Base-by-base conservation (phyloP, 2,113 vertebrate genomes). In the Perccottus glenii region DNA sequence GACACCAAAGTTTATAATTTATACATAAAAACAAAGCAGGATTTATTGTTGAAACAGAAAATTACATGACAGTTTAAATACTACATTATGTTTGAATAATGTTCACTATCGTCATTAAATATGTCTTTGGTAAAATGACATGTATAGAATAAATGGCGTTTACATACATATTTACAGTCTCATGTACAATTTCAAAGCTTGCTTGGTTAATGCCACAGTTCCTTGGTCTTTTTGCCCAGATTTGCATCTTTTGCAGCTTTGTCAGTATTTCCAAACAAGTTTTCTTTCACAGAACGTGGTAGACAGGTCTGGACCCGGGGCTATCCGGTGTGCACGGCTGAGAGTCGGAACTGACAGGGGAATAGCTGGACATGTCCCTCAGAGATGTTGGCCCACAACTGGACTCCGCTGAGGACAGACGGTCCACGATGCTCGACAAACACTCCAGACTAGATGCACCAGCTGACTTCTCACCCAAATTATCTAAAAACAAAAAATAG, bases 371-470 rank as follows among this genome's bases (percentile, higher is more conserved):
- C 60, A 64, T 70, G 40, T 91, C 75, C 19, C 93, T 91, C 66
- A 88, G 88, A n/a, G 91, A 78, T 9, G 78, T 44, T 16, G 93
- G 50, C 3, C 74, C 91, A 2, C 84, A 82, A 71, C 90, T 71
- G 12, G 93, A 84, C 56, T 94, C 93, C 8, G 90, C 90, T 0
- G 92, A 92, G 61, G 94, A 93, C 72, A 99, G 95, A 0, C 97
- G 92, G 80, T 99, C 96, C 91, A 99, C 98, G 68, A 99, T 99
- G 88, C 94, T 99, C 90, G 96, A 97, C 69, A 99, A 92, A 80
- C 96, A 99, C 86, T 96, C 93, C 85, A 99, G 88, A 78, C 97
- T 99, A 82, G 96, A 96, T 11, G 95, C 89, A 11, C 93, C 85
- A 6, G 82, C 81, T 12, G 85, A 67, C 81, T 92, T 94, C 4